A percentile compares a stretch with the other conserved stretches of the same genome.
phyloP scores from a whole-genome alignment of 2,888 invertebrate genomes.

The Endomychus coccineus region DNA sequence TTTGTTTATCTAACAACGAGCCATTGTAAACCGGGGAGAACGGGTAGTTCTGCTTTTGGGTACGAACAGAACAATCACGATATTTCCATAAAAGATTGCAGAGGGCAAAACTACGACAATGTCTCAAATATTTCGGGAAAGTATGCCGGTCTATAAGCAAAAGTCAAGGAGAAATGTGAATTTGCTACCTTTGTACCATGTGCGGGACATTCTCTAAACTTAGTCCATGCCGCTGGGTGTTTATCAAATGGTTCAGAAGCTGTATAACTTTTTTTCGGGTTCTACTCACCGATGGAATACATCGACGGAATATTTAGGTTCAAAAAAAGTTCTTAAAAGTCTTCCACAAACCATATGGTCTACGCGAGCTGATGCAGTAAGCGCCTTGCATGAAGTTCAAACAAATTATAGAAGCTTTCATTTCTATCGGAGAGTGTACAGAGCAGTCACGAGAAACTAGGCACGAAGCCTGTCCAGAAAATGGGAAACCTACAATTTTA shows the following conservation, averaged over 20 bases:
- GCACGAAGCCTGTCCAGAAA: slow-evolving; percentile 19
- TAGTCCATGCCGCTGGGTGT: slow-evolving; percentile 23
- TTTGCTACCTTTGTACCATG: slow-evolving; percentile 15
- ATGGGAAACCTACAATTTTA: slow-evolving; percentile 22
- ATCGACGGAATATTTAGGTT: slow-evolving; percentile 22
- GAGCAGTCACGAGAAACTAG: slow-evolving; percentile 26
- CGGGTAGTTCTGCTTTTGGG: too few relatives aligned
- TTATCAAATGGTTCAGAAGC: slow-evolving; percentile 23
- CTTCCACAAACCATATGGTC: slow-evolving; percentile 30
- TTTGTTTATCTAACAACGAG: too few relatives aligned
- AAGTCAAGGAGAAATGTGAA: slow-evolving; percentile 6
- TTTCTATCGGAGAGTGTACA: slow-evolving; percentile 23
- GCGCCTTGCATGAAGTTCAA: slow-evolving; percentile 23
- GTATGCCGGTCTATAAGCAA: slow-evolving; percentile 6
- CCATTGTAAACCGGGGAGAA: too few relatives aligned
- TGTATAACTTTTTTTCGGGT: slow-evolving; percentile 20
- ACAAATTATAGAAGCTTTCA: slow-evolving; percentile 25
- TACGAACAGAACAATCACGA: too few relatives aligned
- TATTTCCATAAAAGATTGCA: slow-evolving; percentile 11
- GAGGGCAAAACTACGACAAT: slow-evolving; percentile 12
- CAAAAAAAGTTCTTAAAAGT: slow-evolving; percentile 24
- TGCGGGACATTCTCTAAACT: slow-evolving; percentile 26
- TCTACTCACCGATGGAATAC: too few relatives aligned
- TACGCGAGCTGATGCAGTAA: slow-evolving; percentile 26
- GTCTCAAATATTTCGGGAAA: slow-evolving; percentile 14